Percentiles rank a stretch among this genome's conserved stretches.
phyloP scores from a whole-genome alignment of 2,113 vertebrate species.

The Edolisoma coerulescens region DNA sequence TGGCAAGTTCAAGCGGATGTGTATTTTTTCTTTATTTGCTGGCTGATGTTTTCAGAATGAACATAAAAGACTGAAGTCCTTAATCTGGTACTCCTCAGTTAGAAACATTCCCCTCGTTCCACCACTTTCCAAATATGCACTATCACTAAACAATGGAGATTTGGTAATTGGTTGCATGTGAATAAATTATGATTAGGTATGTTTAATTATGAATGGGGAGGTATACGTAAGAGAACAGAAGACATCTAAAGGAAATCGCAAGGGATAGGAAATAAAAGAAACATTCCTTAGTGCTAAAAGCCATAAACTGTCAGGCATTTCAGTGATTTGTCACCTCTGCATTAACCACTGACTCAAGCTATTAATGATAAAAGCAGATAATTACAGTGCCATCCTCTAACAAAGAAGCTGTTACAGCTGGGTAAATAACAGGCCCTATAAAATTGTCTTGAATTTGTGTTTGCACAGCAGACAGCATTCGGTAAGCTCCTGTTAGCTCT shows the following conservation, averaged over 20 bases:
- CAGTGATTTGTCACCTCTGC: slow-evolving; percentile 51
- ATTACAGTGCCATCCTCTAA: slow-evolving; percentile 15
- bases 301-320: slow-evolving; percentile 26
- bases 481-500: not conserved
- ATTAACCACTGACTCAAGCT: slow-evolving; percentile 40
- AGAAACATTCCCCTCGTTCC: not conserved
- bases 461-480: not conserved
- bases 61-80: not conserved
- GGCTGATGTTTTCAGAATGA: not conserved
- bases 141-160: not conserved
- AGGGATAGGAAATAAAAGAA: slow-evolving; percentile 23
- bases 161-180: not conserved
- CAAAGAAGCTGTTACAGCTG: slow-evolving; percentile 16
- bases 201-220: slow-evolving; percentile 49
- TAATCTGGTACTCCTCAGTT: not conserved
- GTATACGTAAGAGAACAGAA: not conserved
- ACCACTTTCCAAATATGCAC: not conserved
- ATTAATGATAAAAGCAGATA: slow-evolving; percentile 63
- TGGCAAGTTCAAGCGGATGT: not conserved
- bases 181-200: slow-evolving; percentile 29
- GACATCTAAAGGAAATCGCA: slow-evolving; percentile 15
- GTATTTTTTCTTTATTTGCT: not conserved
- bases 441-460: slow-evolving; percentile 23
- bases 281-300: slow-evolving; percentile 24
- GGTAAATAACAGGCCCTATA: slow-evolving; percentile 47